phyloP scores from a whole-genome alignment of 2,888 invertebrate species.

The Diaphora mendica region DNA sequence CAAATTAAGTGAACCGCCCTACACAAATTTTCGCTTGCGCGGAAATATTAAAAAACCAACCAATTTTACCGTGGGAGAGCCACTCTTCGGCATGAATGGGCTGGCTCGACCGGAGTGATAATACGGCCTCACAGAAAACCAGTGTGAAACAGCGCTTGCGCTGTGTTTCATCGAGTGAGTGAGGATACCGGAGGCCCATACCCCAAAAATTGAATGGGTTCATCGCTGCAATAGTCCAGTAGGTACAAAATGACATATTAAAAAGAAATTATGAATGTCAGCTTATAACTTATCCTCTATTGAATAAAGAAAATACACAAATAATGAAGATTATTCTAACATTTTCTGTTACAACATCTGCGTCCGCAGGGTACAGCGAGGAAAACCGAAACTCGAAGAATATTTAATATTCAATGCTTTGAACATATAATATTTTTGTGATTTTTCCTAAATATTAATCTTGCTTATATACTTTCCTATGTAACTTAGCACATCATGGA shows the following conservation, averaged over 20 bases:
- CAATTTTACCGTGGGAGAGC: too few species aligned
- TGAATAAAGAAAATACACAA: constrained; percentile 8
- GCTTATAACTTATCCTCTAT: not conserved
- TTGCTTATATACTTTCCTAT: not conserved
- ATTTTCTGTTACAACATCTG: constrained; percentile 22
- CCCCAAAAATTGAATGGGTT: too few species aligned
- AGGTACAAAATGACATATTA: not conserved
- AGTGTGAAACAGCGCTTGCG: too few species aligned
- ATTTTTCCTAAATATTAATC: not conserved
- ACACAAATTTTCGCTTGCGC: not conserved
- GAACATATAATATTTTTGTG: not conserved
- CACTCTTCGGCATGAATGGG: too few species aligned
- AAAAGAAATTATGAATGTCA: not conserved
- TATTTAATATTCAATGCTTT: constrained; percentile 10
- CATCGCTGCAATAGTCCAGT: not conserved
- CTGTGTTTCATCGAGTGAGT: too few species aligned
- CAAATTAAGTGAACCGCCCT: not conserved
- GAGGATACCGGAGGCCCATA: too few species aligned
- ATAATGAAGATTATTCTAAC: constrained; percentile 13
- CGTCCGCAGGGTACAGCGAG: constrained; percentile 8
- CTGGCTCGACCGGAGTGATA: too few species aligned
- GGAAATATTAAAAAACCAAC: not conserved
- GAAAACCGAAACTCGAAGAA: not conserved
- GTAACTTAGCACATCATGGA: not conserved
- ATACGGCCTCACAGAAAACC: too few species aligned